These are phyloP conservation scores for Nothura maculosa DNA, from an alignment of 2,797 vertebrate genomes.

Conservation along the genomic window DNA sequence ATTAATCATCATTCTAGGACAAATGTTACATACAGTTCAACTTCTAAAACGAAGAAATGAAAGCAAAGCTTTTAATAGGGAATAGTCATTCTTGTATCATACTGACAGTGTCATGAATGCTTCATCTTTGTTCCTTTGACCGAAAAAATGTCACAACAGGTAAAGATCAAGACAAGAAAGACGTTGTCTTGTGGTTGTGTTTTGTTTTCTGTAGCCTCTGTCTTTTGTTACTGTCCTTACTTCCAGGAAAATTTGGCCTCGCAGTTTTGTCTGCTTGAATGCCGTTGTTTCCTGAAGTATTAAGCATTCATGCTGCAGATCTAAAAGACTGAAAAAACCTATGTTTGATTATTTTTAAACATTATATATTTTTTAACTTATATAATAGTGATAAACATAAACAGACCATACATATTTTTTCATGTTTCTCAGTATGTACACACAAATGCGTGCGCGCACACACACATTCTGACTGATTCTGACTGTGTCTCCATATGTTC, in stretches of 20 bases:
- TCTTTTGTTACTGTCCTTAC: background rate
- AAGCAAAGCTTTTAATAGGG: conserved; percentile 15
- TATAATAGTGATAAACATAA: background rate
- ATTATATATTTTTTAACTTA: background rate
- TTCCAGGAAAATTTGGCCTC: conserved; percentile 3
- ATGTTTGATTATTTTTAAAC: background rate
- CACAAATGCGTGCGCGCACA: too few species aligned
- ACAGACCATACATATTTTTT: background rate
- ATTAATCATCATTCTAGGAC: background rate
- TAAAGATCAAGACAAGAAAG: background rate
- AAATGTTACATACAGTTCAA: background rate
- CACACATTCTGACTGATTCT: background rate
- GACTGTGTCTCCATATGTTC: background rate
- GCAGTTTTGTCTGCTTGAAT: background rate
- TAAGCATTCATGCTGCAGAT: background rate
- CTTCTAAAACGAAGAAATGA: conserved; percentile 6
- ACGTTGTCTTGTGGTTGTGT: background rate
- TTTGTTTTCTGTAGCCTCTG: background rate
- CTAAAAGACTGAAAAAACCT: background rate
- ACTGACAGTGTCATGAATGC: background rate
- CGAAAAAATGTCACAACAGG: background rate
- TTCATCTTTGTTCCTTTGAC: conserved; percentile 21
- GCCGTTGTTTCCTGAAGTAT: background rate
- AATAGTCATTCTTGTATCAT: conserved; percentile 2
- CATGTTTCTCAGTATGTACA: background rate